Evolutionary conservation across 2,888 invertebrate genomes (phyloP).

Genomic region (Ptilodon capucinus): DNA sequence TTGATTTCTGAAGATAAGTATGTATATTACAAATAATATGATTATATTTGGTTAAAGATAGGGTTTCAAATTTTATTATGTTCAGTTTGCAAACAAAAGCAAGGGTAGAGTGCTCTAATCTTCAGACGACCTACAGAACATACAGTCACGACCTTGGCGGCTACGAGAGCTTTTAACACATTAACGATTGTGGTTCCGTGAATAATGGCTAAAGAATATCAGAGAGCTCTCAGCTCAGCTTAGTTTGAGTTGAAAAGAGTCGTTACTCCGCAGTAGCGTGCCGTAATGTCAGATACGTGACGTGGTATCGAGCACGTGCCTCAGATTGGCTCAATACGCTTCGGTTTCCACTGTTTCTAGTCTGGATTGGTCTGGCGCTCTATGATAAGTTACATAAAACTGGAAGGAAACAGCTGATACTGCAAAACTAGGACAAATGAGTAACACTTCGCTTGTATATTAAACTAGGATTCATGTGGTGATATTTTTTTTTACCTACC

Average conservation of each 20-base stretch:
- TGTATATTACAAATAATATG: no score
- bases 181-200: conserved; percentile 49
- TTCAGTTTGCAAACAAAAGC: no score
- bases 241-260: conserved; percentile 52
- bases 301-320: conserved; percentile 28
- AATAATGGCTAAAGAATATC: conserved; percentile 59
- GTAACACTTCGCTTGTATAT: background rate
- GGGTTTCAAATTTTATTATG: no score
- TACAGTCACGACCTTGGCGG: conserved; percentile 39
- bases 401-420: background rate
- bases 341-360: conserved; percentile 20
- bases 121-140: background rate
- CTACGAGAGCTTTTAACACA: conserved; percentile 50
- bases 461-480: background rate
- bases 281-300: conserved; percentile 41
- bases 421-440: background rate
- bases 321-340: conserved; percentile 22
- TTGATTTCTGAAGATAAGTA: no score
- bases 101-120: no score
- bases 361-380: conserved; percentile 25
- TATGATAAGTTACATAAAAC: conserved; percentile 9
- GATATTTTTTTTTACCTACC: background rate
- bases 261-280: conserved; percentile 52
- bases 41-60: no score
- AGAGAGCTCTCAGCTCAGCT: conserved; percentile 46